Evolutionary conservation across 2,113 vertebrate species (phyloP).

Genomic region (Panthera leo): DNA sequence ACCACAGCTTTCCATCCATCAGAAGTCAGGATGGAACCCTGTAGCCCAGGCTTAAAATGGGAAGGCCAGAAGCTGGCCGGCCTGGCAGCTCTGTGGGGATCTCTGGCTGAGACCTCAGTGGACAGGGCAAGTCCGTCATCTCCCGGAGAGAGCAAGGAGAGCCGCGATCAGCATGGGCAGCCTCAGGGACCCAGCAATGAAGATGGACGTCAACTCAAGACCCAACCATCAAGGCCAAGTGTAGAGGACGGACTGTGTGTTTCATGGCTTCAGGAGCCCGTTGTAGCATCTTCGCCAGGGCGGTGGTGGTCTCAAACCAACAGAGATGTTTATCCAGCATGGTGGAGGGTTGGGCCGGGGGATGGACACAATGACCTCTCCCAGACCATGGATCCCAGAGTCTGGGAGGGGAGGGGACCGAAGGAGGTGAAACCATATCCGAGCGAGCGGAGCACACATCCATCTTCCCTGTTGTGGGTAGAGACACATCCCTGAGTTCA

Average conservation of each 20-base stretch:
- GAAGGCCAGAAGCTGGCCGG: not conserved
- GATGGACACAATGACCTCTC: not conserved
- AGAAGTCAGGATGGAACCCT: not conserved
- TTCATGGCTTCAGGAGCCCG: not conserved
- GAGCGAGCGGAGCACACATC: not conserved
- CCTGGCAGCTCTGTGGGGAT: not conserved
- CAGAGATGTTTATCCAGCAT: not conserved
- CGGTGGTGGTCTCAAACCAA: not conserved
- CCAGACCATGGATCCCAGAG: not conserved
- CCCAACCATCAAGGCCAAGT: not conserved
- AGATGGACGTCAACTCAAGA: not conserved
- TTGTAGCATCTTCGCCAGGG: not conserved
- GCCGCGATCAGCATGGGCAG: not conserved
- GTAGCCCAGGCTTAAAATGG: not conserved
- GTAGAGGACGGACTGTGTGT: not conserved
- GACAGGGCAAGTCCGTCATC: not conserved
- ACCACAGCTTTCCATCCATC: not conserved
- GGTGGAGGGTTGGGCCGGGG: not conserved
- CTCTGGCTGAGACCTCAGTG: not conserved
- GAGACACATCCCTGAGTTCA: not conserved
- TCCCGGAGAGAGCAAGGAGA: not conserved
- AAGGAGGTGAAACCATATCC: not conserved
- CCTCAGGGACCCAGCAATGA: not conserved
- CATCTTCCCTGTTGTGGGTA: not conserved
- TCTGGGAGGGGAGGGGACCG: not conserved